Base-by-base conservation (phyloP, 2,113 vertebrate genomes). In the Felis catus region DNA sequence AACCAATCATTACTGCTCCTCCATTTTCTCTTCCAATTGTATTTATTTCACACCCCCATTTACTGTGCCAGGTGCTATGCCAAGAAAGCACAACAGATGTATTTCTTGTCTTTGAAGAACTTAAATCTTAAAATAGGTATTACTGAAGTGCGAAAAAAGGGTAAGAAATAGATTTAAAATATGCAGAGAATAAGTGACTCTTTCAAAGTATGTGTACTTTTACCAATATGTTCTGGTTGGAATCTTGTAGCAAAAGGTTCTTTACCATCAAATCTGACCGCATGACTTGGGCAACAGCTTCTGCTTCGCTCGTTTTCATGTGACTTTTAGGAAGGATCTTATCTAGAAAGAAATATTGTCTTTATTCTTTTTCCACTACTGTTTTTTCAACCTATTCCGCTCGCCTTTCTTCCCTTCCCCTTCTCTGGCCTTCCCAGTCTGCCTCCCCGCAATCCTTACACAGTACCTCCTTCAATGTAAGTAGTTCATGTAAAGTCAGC, bases 81-180 rank as follows among this genome's bases (percentile, higher is more conserved):
- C 96, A 97, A 95, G 71, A 92, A 97, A 92, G 80, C 48, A n/a
- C 80, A 95, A 82, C 92, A 97, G 97, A 97, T 96, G 94, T 91
- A 66, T 87, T 96, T 94, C 97, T 91, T 91, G n/a, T 90, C 96
- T 93, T 97, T 96, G 89, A 97, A 39, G 79, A 95, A 74, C 36
- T 97, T 55, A 84, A 19, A 91, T 95, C 63, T 74, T 89, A 93
- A 97, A 96, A 96, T 96, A 97, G 51, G n/a, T 61, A 36, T 85
- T 82, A 65, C 0, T 94, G 74, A 93, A 95, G 78, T 95, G 55
- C 66, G 81, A 48, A 93, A 74, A 94, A 89, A 29, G 61, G 70
- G 31, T 92, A 94, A 89, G 53, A 90, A 91, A 90, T n/a, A 80
- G 83, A 78, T 73, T 76, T 51, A 76, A 94, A 92, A 89, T 68